Evolutionary conservation across 1,140 invertebrate species (phyloP), one percentile per base, ranked within the genome.

Genomic region (Tetramorium simillimum): DNA sequence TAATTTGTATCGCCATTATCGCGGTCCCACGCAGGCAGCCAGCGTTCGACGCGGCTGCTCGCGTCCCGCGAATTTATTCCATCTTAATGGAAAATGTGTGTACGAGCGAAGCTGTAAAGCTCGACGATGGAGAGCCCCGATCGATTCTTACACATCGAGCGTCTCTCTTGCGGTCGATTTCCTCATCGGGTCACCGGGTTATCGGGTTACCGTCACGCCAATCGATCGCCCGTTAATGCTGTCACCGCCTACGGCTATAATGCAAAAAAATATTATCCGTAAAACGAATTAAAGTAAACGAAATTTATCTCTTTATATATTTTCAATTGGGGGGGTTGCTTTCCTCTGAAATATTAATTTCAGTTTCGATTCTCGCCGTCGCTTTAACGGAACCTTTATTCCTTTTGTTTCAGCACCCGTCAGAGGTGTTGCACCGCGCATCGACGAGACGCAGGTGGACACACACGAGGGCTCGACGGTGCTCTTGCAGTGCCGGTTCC

Each of bases 391-490:
- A 16, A 46, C 43, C 7, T 14, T 18, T 46, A 24, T 12, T 49
- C 16, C 7, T 78, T 21, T 43, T 58, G 43, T 85, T 90, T 43
- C 92, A 95, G 95, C 90, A 37, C 49, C 92, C 70, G 88, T 87
- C 56, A 87, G 89, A 81, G 94, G 33, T 33, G 0, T 33, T 4
- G 4, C 33, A 33, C 33, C 91, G 6, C 89, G 89, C n/a, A 90
- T 93, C 14, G 93, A 95, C 81, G 95, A 95, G 84, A 94, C 88
- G 67, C 93, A 95, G 78, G 91, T 95, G 56, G 95, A 95, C 88
- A 95, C 95, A 58, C 93, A 95, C 86, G 95, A 95, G 82, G 95
- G 95, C 75, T 95, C 94, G 49, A 95, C 93, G 33, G 94, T 95
- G 14, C 86, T 91, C 63, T 87, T 95, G 62, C 92, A 94, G 49